These are phyloP conservation scores for Xenops minutus DNA, from an alignment of 2,797 vertebrate genomes.

Conservation along the genomic window DNA sequence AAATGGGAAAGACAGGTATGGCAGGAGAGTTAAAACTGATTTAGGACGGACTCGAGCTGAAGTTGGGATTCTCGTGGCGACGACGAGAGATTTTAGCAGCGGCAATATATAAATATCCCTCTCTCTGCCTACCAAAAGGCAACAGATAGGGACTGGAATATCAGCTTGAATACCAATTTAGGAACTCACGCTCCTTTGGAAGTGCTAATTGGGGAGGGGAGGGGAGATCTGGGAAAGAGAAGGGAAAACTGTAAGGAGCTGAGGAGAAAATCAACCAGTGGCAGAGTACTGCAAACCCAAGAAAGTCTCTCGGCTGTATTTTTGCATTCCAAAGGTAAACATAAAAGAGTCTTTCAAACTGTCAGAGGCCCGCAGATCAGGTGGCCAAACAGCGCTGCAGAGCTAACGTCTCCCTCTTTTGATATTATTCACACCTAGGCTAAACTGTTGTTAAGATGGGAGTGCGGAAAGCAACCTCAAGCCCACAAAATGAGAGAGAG, in stretches of 20 bases:
- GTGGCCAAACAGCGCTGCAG: conserved; percentile 46
- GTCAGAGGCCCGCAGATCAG: conserved; percentile 46
- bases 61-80: not conserved
- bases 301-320: conserved; percentile 16
- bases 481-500: conserved; percentile 56
- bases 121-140: conserved; percentile 22
- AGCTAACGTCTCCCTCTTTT: conserved; percentile 42
- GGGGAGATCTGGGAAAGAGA: not conserved
- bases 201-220: not conserved
- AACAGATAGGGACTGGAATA: conserved; percentile 26
- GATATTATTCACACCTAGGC: conserved; percentile 56
- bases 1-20: not conserved
- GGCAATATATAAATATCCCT: not conserved
- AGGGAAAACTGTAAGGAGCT: not conserved
- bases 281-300: not conserved
- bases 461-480: conserved; percentile 52
- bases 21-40: not conserved
- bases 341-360: conserved; percentile 55
- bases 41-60: not conserved
- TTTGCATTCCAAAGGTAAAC: conserved; percentile 39
- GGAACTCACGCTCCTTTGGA: conserved; percentile 23
- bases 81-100: conserved; percentile 18
- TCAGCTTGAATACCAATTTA: conserved; percentile 31
- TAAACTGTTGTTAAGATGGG: conserved; percentile 43
- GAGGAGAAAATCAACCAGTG: conserved; percentile 28